Base-by-base conservation (phyloP, 2,113 vertebrate genomes). In the Agelaius phoeniceus region DNA sequence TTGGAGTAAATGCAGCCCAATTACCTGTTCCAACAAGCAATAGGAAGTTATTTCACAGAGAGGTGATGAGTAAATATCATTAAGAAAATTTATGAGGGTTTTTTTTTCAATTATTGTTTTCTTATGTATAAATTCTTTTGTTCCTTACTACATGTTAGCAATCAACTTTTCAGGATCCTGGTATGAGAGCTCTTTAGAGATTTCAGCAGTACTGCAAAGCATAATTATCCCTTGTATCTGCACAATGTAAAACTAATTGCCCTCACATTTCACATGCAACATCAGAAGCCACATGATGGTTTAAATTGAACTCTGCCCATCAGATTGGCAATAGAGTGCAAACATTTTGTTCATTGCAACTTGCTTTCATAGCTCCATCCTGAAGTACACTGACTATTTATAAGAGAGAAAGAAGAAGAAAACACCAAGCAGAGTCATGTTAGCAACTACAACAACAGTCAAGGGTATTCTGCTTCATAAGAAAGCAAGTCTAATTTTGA, bases 201-300 rank as follows among this genome's bases (percentile, higher is more conserved):
- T 67, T 94, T 89, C 88, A 91, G 65, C 72, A 73, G 54, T 80
- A 80, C 76, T 87, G 72, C 84, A 86, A 96, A 83, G 87, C 66
- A 52, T 96, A 97, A 97, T 97, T 97, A 96, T 77, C 58, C 89
- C 79, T 90, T 51, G 65, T 93, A 96, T 94, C 97, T 97, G 92
- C 89, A 93, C 73, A 94, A 39, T 77, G 90, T 97, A 97, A 93
- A 89, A 90, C 86, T 97, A 97, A 97, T 95, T 97, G 89, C 68
- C 75, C 90, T 87, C 62, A 46, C 79, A 80, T 90, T 95, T 96
- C 68, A 84, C 80, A 91, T 66, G 61, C 46, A 79, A 3, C 76
- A 93, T 91, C 87, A 90, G 83, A 95, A 74, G 76, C 51, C 66
- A 89, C 5, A 13, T 37, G 75, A 96, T 68, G 44, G 76, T 82